A percentile compares a stretch with the other conserved stretches of the same genome.
phyloP scores from a whole-genome alignment of 1,140 invertebrate species.

The Argopecten irradians region DNA sequence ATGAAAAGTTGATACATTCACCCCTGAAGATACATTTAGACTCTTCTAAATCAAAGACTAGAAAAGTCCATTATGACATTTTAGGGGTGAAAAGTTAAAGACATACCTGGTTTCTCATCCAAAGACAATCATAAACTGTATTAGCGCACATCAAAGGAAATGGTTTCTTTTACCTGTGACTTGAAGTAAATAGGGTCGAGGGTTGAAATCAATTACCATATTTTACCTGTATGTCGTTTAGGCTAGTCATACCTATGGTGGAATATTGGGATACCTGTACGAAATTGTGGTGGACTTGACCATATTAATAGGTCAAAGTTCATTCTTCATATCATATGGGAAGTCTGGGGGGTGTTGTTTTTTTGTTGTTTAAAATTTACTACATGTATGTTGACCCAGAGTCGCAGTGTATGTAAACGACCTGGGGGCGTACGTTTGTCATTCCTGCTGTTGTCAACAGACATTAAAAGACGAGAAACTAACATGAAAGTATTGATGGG shows the following conservation, averaged over 20 bases:
- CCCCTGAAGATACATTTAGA: no score
- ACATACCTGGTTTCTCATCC: not conserved
- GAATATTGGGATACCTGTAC: no score
- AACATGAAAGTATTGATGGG: not conserved
- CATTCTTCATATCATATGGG: not conserved
- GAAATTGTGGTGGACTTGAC: not conserved
- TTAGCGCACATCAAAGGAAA: not conserved
- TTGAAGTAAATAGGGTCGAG: not conserved
- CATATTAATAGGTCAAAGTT: not conserved
- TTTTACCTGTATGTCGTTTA: not conserved
- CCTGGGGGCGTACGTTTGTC: not conserved
- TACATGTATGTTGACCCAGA: not conserved
- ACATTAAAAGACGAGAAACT: not conserved
- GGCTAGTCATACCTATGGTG: not conserved
- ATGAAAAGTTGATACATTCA: no score
- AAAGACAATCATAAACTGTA: not conserved
- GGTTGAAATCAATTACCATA: constrained; percentile 14
- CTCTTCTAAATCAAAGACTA: no score
- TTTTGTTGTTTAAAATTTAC: not conserved
- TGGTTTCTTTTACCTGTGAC: not conserved
- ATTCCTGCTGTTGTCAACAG: not conserved
- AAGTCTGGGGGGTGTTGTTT: not conserved
- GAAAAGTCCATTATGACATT: no score
- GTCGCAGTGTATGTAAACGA: not conserved
- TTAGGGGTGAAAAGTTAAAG: no score